These are phyloP conservation scores for Patella ulyssiponensis DNA, from an alignment of 2,888 invertebrate species.

Conservation along the genomic window DNA sequence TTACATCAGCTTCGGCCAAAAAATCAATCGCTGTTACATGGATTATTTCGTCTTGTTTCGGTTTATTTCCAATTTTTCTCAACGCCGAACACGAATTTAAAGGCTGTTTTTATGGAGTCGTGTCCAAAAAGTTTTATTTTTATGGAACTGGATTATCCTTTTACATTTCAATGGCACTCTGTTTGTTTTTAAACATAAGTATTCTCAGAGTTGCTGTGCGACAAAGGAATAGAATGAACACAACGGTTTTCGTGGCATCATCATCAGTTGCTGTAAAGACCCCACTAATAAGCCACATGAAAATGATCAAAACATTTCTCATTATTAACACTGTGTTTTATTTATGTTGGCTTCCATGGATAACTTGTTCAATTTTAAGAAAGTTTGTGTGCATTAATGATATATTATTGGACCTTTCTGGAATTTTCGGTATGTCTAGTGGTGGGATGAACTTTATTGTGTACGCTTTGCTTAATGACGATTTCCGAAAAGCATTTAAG, in stretches of 20 bases:
- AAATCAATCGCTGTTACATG: background rate
- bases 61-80: background rate
- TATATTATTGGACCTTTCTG: background rate
- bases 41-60: background rate
- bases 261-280: background rate
- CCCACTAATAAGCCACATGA: background rate
- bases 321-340: background rate
- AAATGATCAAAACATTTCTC: background rate
- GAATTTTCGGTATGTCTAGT: background rate
- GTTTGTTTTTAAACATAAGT: background rate
- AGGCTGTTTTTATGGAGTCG: background rate
- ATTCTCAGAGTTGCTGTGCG: background rate
- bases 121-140: background rate
- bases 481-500: background rate
- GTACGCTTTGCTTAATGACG: background rate
- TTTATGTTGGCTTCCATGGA: background rate
- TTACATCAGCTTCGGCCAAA: background rate
- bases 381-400: background rate
- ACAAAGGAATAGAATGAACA: background rate
- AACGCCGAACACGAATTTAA: background rate
- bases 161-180: background rate
- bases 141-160: background rate
- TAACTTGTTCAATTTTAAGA: background rate
- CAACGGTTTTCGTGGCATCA: background rate
- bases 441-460: background rate